Conservation (phyloP, 2,797 vertebrate species). For the Platyrinchus mystaceus region DNA sequence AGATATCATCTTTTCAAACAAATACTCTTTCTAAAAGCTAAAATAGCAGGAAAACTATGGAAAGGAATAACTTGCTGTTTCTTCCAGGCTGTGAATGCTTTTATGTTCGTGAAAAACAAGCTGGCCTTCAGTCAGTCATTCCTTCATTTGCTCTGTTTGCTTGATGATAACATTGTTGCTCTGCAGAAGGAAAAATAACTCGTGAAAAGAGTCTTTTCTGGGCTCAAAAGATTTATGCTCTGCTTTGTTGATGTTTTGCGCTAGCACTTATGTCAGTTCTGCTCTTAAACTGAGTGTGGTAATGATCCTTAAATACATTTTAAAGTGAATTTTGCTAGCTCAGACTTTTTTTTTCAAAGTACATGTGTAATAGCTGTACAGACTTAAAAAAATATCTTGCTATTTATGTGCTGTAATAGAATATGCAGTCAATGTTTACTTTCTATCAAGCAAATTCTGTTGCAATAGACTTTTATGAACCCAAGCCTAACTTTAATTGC, state of each 20-base stretch:
- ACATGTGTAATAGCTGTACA: not conserved
- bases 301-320: not conserved
- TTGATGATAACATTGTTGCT: slow-evolving; percentile 42
- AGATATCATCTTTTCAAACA: not conserved
- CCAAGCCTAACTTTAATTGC: not conserved
- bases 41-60: slow-evolving; percentile 2
- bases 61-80: not conserved
- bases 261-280: slow-evolving; percentile 30
- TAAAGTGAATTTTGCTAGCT: not conserved
- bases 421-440: not conserved
- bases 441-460: not conserved
- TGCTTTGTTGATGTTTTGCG: slow-evolving; percentile 26
- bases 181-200: not conserved
- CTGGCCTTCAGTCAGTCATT: not conserved
- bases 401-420: not conserved
- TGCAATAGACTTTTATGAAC: not conserved
- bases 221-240: slow-evolving; percentile 36
- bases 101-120: slow-evolving; percentile 32
- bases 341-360: not conserved
- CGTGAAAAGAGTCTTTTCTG: not conserved
- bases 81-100: not conserved
- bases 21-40: slow-evolving; percentile 16
- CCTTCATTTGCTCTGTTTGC: slow-evolving; percentile 12
- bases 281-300: not conserved
- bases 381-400: not conserved